Evolutionary conservation across 2,888 invertebrate genomes (phyloP).

Genomic region (Netelia virgata): DNA sequence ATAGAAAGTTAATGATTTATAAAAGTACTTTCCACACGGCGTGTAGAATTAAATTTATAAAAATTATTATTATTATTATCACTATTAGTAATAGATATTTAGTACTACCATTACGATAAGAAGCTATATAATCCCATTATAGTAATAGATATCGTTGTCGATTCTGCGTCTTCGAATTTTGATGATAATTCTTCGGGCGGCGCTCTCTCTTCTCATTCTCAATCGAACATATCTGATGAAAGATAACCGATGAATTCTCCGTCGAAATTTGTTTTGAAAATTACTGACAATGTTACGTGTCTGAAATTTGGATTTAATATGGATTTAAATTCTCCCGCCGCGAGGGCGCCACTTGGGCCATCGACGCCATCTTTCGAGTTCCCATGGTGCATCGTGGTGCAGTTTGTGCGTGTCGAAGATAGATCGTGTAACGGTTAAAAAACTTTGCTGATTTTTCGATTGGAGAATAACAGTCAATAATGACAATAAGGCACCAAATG

Average conservation of each 20-base stretch:
- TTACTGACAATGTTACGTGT: neutral
- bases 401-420: neutral
- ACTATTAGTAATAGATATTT: constrained; percentile 46
- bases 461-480: too few relatives aligned
- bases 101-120: constrained; percentile 56
- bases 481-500: too few relatives aligned
- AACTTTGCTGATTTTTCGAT: neutral
- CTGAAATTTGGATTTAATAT: neutral
- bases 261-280: neutral
- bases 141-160: constrained; percentile 34
- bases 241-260: neutral
- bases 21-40: constrained; percentile 63
- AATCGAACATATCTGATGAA: constrained; percentile 17
- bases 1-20: constrained; percentile 64
- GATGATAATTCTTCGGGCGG: neutral
- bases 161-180: constrained; percentile 26
- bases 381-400: neutral
- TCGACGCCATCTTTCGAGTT: neutral
- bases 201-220: neutral
- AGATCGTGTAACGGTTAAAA: neutral
- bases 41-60: constrained; percentile 56
- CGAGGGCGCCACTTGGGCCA: neutral
- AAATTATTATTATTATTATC: constrained; percentile 46
- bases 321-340: neutral
- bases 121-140: constrained; percentile 52